A percentile compares a stretch with the other conserved stretches of the same genome.
Evolutionary conservation across 2,888 invertebrate species (phyloP).

Genomic region (Hypena proboscidalis): DNA sequence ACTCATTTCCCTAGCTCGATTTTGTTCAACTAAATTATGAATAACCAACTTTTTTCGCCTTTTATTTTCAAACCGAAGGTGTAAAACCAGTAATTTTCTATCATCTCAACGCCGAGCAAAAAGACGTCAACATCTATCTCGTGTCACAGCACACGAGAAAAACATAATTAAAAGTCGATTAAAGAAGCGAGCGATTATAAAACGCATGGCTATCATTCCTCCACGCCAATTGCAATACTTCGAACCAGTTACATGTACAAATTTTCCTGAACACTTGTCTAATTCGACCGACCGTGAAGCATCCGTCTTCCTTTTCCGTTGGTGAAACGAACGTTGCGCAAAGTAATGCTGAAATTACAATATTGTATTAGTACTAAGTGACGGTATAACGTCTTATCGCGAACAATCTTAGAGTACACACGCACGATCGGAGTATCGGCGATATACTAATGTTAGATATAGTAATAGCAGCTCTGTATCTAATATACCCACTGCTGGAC

Average conservation of each 20-base stretch:
- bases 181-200: conserved; percentile 7
- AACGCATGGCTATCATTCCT: conserved; percentile 22
- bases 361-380: conserved; percentile 34
- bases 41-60: too few species aligned
- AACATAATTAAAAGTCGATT: conserved; percentile 9
- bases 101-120: too few species aligned
- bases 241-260: conserved; percentile 39
- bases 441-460: background rate
- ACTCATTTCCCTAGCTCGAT: too few species aligned
- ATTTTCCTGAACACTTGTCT: conserved; percentile 57
- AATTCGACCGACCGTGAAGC: conserved; percentile 63
- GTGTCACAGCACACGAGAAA: conserved; percentile 11
- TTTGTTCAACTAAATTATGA: too few species aligned
- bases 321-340: conserved; percentile 78
- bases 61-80: too few species aligned
- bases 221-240: conserved; percentile 29
- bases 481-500: too few species aligned
- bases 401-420: conserved; percentile 8
- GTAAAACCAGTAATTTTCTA: too few species aligned
- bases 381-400: conserved; percentile 12
- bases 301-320: conserved; percentile 78
- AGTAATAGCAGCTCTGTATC: too few species aligned
- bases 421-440: conserved; percentile 5
- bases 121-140: too few species aligned
- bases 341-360: conserved; percentile 54